Evolutionary conservation across 2,113 vertebrate genomes (phyloP).

Genomic region (Notothenia coriiceps): DNA sequence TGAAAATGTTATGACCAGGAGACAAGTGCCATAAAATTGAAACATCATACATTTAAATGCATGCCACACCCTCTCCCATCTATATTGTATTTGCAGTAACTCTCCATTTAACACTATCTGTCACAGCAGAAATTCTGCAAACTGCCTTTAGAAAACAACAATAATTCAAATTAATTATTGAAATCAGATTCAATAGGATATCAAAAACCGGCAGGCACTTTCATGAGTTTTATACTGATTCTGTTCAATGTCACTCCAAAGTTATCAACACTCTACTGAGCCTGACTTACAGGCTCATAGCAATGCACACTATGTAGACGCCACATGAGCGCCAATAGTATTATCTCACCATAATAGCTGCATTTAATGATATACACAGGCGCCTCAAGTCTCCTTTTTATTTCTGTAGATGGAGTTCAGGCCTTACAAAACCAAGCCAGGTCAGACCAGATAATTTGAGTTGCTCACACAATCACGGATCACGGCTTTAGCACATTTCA

Average conservation of each 20-base stretch:
- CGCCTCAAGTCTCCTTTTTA: constrained; percentile 74
- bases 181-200: constrained; percentile 75
- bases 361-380: constrained; percentile 76
- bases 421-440: constrained; percentile 73
- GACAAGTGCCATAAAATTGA: constrained; percentile 49
- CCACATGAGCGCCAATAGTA: constrained; percentile 66
- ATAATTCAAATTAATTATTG: constrained; percentile 77
- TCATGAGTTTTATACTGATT: constrained; percentile 71
- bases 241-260: constrained; percentile 79
- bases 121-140: constrained; percentile 65
- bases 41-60: constrained; percentile 29
- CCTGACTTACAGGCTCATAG: constrained; percentile 76
- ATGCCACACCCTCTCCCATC: constrained; percentile 29
- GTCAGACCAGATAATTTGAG: constrained; percentile 76
- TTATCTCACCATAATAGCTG: constrained; percentile 80
- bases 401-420: constrained; percentile 69
- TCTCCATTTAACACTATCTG: constrained; percentile 59
- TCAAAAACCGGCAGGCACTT: constrained; percentile 76
- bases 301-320: constrained; percentile 72
- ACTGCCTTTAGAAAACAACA: constrained; percentile 74
- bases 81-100: constrained; percentile 28
- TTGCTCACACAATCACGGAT: constrained; percentile 72
- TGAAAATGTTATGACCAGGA: background rate
- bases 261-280: constrained; percentile 76
- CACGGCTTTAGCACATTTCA: constrained; percentile 75